These are phyloP conservation scores for Mycalesis mineus DNA, from an alignment of 2,888 invertebrate genomes.

Conservation along the genomic window DNA sequence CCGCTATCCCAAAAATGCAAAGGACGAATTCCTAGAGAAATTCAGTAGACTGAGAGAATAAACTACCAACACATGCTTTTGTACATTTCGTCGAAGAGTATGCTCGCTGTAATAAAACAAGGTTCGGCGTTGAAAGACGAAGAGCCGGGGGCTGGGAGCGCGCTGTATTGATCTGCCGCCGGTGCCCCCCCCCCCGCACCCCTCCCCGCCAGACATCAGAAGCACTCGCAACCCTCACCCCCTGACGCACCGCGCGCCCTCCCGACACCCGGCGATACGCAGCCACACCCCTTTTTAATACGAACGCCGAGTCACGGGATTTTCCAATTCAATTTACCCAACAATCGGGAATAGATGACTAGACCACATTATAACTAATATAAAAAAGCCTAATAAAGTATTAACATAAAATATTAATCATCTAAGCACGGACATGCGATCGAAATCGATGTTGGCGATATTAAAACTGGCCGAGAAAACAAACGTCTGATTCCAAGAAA, in stretches of 20 bases:
- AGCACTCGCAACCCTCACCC: constrained; percentile 56
- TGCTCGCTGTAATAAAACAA: constrained; percentile 72
- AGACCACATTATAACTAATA: constrained; percentile 8
- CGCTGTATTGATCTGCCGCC: constrained; percentile 44
- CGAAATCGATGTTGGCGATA: constrained; percentile 5
- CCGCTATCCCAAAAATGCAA: background rate
- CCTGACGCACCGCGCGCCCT: constrained; percentile 42
- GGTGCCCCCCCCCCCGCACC: constrained; percentile 21
- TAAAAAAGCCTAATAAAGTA: background rate
- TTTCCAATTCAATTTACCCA: constrained; percentile 72
- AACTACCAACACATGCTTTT: constrained; percentile 60
- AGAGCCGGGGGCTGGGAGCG: constrained; percentile 57
- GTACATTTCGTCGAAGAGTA: constrained; percentile 70
- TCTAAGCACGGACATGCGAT: constrained; percentile 12
- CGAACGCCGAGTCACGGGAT: constrained; percentile 70
- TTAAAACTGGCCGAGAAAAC: background rate
- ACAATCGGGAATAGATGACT: constrained; percentile 45
- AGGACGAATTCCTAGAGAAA: constrained; percentile 18
- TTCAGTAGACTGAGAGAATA: constrained; percentile 38
- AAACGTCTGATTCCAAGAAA: constrained; percentile 17
- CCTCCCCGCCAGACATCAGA: constrained; percentile 51
- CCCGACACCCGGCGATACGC: constrained; percentile 54
- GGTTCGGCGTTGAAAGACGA: constrained; percentile 75
- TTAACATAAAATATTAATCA: constrained; percentile 2
- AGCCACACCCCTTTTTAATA: constrained; percentile 74